phyloP scores from a whole-genome alignment of 2,888 invertebrate species.

The Andrena haemorrhoa region DNA sequence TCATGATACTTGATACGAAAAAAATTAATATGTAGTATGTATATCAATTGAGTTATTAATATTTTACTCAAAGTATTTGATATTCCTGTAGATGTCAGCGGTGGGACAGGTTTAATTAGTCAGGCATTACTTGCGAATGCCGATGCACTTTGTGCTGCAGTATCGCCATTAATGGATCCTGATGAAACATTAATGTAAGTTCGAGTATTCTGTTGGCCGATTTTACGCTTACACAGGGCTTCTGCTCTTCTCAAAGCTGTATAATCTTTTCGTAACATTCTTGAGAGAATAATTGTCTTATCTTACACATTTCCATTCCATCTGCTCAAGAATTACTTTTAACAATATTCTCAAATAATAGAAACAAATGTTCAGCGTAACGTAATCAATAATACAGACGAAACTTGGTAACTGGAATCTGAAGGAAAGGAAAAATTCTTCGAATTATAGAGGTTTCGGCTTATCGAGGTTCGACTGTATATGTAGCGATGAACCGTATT shows the following conservation, averaged over 20 bases:
- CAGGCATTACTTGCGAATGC: slow-evolving; percentile 98
- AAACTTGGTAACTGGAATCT: no score
- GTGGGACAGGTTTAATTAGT: slow-evolving; percentile 95
- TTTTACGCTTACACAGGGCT: background rate
- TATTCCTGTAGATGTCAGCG: slow-evolving; percentile 87
- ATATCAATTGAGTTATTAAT: no score
- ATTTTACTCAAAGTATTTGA: background rate
- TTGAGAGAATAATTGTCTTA: no score
- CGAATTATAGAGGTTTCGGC: no score
- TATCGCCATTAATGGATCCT: slow-evolving; percentile 97
- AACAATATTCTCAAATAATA: background rate
- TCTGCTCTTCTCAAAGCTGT: no score
- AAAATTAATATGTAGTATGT: no score
- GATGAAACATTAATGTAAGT: slow-evolving; percentile 91
- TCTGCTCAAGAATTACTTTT: background rate
- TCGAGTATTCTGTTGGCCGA: background rate
- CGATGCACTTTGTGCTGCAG: slow-evolving; percentile 97
- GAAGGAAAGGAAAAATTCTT: no score
- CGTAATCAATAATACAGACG: no score
- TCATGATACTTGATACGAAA: no score
- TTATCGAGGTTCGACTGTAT: no score
- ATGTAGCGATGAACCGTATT: background rate
- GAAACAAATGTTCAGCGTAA: background rate
- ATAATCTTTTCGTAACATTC: no score
- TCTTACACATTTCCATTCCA: no score